These are phyloP conservation scores for Aulostomus chinensis DNA, from an alignment of 2,797 vertebrate genomes.

Conservation along the genomic window DNA sequence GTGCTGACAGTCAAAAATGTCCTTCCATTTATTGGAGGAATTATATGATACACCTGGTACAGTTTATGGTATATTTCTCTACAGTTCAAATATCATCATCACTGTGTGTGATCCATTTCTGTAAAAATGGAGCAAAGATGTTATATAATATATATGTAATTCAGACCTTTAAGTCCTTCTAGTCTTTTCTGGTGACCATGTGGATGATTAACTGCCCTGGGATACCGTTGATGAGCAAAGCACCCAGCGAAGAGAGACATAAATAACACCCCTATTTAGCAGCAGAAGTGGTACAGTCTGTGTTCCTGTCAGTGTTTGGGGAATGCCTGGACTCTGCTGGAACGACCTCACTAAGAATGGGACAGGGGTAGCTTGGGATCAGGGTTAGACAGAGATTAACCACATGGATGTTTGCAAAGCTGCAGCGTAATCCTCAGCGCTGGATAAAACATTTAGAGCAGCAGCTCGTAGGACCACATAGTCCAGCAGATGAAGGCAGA, in stretches of 20 bases:
- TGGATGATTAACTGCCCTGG: slow-evolving; percentile 39
- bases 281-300: slow-evolving; percentile 41
- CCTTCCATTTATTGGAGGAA: no score
- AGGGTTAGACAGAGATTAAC: slow-evolving; percentile 78
- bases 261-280: slow-evolving; percentile 20
- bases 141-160: slow-evolving; percentile 25
- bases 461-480: slow-evolving; percentile 19
- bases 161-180: slow-evolving; percentile 35
- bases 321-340: slow-evolving; percentile 43
- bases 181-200: slow-evolving; percentile 22
- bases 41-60: no score
- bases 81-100: no score
- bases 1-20: no score
- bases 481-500: background rate
- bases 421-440: slow-evolving; percentile 63
- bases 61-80: no score
- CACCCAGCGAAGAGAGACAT: background rate
- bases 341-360: slow-evolving; percentile 32
- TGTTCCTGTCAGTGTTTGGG: background rate
- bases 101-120: no score
- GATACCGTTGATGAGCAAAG: slow-evolving; percentile 14
- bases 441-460: slow-evolving; percentile 50
- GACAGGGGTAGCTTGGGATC: slow-evolving; percentile 53
- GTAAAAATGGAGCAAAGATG: no score
- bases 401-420: slow-evolving; percentile 69